phyloP scores from a whole-genome alignment of 2,797 vertebrate species.

The Limosa lapponica region DNA sequence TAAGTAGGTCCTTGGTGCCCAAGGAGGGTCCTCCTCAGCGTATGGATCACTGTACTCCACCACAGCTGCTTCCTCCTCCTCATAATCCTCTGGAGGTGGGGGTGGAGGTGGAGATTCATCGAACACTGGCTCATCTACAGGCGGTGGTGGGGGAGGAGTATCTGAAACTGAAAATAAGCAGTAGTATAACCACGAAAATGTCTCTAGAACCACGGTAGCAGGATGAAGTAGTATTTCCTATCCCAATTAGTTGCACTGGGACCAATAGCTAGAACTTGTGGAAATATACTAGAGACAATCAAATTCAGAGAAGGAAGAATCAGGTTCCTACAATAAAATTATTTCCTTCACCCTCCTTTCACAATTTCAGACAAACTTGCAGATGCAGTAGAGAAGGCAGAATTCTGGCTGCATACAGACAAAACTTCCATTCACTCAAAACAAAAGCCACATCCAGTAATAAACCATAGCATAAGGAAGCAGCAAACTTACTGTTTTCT shows the following conservation, averaged over 20 bases:
- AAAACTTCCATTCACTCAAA: neutral
- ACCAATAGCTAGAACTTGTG: neutral
- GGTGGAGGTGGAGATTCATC: conserved; percentile 92
- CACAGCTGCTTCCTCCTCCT: conserved; percentile 97
- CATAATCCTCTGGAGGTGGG: conserved; percentile 92
- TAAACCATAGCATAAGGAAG: conserved; percentile 69
- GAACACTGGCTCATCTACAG: conserved; percentile 88
- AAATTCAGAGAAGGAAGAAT: neutral
- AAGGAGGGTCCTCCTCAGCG: conserved; percentile 96
- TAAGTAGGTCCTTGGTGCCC: conserved; percentile 92
- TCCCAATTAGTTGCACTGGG: neutral
- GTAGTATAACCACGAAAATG: neutral
- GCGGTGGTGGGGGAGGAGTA: conserved; percentile 90
- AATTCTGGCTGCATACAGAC: neutral
- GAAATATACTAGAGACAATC: neutral
- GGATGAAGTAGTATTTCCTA: neutral
- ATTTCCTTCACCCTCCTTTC: neutral
- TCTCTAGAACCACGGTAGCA: neutral
- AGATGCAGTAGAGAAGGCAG: neutral
- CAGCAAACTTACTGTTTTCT: conserved; percentile 97
- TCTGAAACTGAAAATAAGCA: conserved; percentile 87
- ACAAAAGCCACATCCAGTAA: conserved; percentile 3
- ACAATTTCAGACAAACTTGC: neutral
- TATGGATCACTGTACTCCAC: conserved; percentile 99
- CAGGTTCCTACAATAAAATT: neutral